A percentile compares a stretch with the other conserved stretches of the same genome.
These are phyloP conservation scores for Talpa occidentalis DNA, from an alignment of 2,113 vertebrate species.

Conservation along the genomic window DNA sequence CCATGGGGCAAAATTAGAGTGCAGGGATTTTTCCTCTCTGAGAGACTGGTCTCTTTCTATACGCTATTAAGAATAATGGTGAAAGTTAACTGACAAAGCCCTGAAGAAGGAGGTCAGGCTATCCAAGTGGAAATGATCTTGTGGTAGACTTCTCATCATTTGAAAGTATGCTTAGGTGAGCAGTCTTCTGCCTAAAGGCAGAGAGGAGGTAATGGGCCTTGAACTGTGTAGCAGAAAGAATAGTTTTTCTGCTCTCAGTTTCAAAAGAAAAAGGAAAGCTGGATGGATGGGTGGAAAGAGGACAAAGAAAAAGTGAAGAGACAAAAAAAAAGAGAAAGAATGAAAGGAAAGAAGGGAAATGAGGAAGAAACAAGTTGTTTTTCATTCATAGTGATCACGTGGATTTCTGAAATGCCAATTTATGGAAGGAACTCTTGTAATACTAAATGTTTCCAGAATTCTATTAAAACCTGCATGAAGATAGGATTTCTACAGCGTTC, in stretches of 20 bases:
- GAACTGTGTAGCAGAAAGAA: background rate
- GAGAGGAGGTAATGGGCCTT: background rate
- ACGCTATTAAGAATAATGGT: background rate
- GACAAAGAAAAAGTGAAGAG: background rate
- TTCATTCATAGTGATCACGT: background rate
- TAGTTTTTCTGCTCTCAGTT: background rate
- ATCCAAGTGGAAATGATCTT: conserved; percentile 26
- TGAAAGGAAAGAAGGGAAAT: background rate
- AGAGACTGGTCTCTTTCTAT: conserved; percentile 20
- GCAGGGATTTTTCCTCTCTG: background rate
- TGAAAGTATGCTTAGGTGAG: background rate
- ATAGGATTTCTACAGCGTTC: background rate
- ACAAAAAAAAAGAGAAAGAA: background rate
- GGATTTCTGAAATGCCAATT: background rate
- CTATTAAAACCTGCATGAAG: background rate
- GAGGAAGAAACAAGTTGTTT: background rate
- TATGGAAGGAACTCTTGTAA: background rate
- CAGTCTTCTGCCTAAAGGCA: background rate
- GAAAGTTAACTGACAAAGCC: conserved; percentile 29
- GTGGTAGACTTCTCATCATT: background rate
- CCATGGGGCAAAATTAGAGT: conserved; percentile 27
- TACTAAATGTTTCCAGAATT: background rate
- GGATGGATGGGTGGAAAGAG: background rate
- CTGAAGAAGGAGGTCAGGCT: conserved; percentile 13
- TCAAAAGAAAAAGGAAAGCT: background rate